Conservation (phyloP, 2,113 vertebrate species). For the Malurus cyaneus region DNA sequence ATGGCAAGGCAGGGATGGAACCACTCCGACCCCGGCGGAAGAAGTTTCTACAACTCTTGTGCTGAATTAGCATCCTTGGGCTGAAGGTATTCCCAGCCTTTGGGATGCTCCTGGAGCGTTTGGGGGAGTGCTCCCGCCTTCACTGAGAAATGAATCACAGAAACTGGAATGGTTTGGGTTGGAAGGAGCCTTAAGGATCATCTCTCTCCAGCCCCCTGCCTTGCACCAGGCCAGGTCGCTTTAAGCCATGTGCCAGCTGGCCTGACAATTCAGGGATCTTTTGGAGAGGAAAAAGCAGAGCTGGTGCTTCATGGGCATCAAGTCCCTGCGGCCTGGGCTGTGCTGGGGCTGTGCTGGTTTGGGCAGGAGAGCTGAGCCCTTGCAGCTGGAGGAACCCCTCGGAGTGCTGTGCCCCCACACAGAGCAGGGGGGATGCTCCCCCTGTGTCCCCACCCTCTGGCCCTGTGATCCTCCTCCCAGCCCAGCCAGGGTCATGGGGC, state of each 20-base stretch:
- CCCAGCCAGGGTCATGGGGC: not conserved
- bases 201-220: accelerated
- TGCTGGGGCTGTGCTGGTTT: too few relatives aligned
- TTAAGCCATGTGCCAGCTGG: not conserved
- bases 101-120: not conserved
- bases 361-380: not conserved
- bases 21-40: accelerated
- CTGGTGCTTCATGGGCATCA: not conserved
- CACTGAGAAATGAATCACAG: not conserved
- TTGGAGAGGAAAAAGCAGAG: not conserved
- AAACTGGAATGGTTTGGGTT: not conserved
- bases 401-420: not conserved
- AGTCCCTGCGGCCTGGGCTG: not conserved
- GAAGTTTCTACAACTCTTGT: not conserved
- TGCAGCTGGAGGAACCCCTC: not conserved
- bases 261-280: not conserved
- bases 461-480: not conserved
- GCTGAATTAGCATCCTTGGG: not conserved
- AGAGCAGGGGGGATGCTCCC: not conserved
- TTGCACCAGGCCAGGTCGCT: not conserved
- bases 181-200: not conserved
- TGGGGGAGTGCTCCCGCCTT: not conserved
- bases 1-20: not conserved
- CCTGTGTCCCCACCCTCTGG: not conserved
- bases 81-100: not conserved